A percentile compares a stretch with the other conserved stretches of the same genome.
Evolutionary conservation across 2,888 invertebrate genomes (phyloP).

Genomic region (Ernsta delagoae): DNA sequence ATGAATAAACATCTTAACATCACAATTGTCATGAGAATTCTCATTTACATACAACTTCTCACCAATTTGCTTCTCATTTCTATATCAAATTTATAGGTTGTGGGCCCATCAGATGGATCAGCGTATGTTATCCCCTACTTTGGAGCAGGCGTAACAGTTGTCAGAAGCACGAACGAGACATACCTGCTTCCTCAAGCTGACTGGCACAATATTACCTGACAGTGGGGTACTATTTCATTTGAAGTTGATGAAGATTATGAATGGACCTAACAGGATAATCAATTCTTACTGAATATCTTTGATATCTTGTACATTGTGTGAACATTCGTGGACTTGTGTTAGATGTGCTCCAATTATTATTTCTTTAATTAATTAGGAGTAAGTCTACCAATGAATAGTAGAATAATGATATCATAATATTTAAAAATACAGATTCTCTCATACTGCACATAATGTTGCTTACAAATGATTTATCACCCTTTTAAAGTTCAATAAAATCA

Average conservation of each 20-base stretch:
- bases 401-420: background rate
- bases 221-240: conserved; percentile 80
- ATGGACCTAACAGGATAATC: conserved; percentile 66
- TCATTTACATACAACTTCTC: too few relatives aligned
- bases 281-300: conserved; percentile 32
- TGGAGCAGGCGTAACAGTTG: conserved; percentile 93
- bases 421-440: background rate
- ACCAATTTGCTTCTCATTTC: too few relatives aligned
- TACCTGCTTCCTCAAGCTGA: conserved; percentile 92
- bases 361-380: background rate
- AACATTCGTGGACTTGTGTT: conserved; percentile 15
- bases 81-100: conserved; percentile 79
- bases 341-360: background rate
- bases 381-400: background rate
- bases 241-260: conserved; percentile 79
- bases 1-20: too few relatives aligned
- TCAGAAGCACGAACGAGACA: conserved; percentile 93
- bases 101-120: conserved; percentile 97
- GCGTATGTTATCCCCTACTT: conserved; percentile 97
- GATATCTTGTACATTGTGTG: conserved; percentile 30
- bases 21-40: too few relatives aligned
- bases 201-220: conserved; percentile 87
- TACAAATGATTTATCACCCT: too few relatives aligned
- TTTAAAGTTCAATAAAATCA: too few relatives aligned
- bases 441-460: too few relatives aligned